A percentile compares a stretch with the other conserved stretches of the same genome.
These are phyloP conservation scores for Australoheros facetus DNA, from an alignment of 2,797 vertebrate species.

Conservation along the genomic window DNA sequence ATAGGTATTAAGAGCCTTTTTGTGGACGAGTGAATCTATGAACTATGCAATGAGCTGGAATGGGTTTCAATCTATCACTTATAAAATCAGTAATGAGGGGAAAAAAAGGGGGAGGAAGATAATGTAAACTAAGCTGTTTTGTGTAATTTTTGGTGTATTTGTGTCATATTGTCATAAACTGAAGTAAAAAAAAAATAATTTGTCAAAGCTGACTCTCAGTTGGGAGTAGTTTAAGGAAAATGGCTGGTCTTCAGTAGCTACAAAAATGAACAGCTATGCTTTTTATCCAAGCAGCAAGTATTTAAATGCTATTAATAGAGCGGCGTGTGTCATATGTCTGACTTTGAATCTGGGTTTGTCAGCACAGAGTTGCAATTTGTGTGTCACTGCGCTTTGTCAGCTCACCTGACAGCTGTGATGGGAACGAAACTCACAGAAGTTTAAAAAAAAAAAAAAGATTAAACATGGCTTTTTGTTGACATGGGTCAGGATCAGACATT, in stretches of 20 bases:
- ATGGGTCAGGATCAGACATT: constrained; percentile 51
- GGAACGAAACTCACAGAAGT: constrained; percentile 12
- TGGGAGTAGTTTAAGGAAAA: background rate
- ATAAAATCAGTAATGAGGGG: background rate
- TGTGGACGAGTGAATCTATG: background rate
- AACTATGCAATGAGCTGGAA: background rate
- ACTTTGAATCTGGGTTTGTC: constrained; percentile 64
- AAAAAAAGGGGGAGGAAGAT: background rate
- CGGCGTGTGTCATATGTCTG: constrained; percentile 48
- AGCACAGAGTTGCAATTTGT: constrained; percentile 42
- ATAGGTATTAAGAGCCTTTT: background rate
- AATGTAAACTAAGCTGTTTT: background rate
- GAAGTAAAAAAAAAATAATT: background rate
- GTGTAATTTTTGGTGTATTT: background rate
- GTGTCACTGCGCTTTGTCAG: constrained; percentile 55
- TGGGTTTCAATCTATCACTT: background rate
- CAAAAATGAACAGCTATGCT: constrained; percentile 6
- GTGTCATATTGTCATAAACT: background rate
- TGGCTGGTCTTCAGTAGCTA: background rate
- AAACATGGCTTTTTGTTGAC: constrained; percentile 44
- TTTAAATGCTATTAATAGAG: constrained; percentile 62
- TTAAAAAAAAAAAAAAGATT: constrained; percentile 24
- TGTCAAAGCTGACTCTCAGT: constrained; percentile 1
- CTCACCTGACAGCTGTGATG: constrained; percentile 71
- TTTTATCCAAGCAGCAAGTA: constrained; percentile 32